Conservation (phyloP, 2,113 vertebrate species). For the Megalops atlanticus region DNA sequence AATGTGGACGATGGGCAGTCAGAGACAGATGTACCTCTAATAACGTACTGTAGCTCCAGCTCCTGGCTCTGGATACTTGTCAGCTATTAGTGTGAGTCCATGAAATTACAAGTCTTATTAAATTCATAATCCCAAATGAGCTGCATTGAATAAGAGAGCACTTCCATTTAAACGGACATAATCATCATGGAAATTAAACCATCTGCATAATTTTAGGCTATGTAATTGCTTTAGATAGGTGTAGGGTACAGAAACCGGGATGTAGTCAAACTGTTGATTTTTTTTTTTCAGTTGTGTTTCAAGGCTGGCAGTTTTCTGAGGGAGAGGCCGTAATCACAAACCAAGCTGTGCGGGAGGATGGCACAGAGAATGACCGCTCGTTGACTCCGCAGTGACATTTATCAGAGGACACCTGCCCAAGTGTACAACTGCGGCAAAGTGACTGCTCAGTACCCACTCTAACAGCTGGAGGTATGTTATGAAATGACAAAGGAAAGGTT, state of each 20-base stretch:
- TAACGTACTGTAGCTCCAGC: background rate
- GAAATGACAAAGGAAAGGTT: background rate
- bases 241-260: too few relatives aligned
- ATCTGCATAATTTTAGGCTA: conserved; percentile 3
- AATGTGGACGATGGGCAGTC: background rate
- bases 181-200: conserved; percentile 30
- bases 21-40: background rate
- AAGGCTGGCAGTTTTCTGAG: too few relatives aligned
- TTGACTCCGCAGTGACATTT: background rate
- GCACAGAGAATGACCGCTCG: background rate
- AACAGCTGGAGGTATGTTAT: background rate
- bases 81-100: background rate
- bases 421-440: background rate
- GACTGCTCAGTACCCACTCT: background rate
- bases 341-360: too few relatives aligned
- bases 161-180: conserved; percentile 12
- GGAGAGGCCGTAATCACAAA: too few relatives aligned
- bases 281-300: too few relatives aligned
- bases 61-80: background rate
- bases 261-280: too few relatives aligned
- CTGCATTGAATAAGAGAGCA: conserved; percentile 23
- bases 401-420: background rate
- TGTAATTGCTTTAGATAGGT: conserved; percentile 3
- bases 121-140: conserved; percentile 24
- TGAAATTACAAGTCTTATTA: conserved; percentile 25